Conservation (phyloP, 2,797 vertebrate species). For the Anableps anableps region DNA sequence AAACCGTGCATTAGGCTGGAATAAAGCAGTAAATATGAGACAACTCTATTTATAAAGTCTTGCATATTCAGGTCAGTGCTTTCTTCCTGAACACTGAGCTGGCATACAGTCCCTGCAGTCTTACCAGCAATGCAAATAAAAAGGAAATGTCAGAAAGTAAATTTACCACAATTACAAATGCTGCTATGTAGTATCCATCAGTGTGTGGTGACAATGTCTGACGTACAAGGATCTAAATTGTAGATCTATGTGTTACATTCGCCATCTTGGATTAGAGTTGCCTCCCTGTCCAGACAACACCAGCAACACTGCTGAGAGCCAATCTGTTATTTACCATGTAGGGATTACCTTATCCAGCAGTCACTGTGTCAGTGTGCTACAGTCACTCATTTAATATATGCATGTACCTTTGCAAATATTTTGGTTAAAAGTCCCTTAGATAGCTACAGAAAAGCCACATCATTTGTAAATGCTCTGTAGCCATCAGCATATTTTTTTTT, state of each 20-base stretch:
- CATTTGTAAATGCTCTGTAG: background rate
- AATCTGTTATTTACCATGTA: constrained; percentile 41
- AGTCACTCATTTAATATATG: constrained; percentile 9
- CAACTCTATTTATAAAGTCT: constrained; percentile 82
- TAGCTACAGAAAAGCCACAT: background rate
- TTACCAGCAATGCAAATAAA: constrained; percentile 53
- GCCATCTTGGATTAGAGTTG: constrained; percentile 2
- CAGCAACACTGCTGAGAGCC: constrained; percentile 29
- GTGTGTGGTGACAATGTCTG: background rate
- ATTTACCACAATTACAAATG: background rate
- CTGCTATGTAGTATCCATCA: background rate
- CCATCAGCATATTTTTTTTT: no score
- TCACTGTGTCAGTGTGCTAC: constrained; percentile 38
- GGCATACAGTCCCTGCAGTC: constrained; percentile 51
- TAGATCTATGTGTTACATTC: background rate
- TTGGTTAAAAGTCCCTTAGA: background rate
- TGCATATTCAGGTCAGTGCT: constrained; percentile 79
- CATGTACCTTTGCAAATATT: background rate
- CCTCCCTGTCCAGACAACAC: constrained; percentile 11
- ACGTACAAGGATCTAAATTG: background rate
- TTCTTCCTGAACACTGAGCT: constrained; percentile 68
- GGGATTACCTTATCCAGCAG: constrained; percentile 42
- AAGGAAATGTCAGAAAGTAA: background rate
- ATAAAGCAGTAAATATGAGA: constrained; percentile 59
- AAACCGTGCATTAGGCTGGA: constrained; percentile 60